These are phyloP conservation scores for Oenanthe oenanthe DNA, from an alignment of 2,113 vertebrate genomes.

Conservation along the genomic window DNA sequence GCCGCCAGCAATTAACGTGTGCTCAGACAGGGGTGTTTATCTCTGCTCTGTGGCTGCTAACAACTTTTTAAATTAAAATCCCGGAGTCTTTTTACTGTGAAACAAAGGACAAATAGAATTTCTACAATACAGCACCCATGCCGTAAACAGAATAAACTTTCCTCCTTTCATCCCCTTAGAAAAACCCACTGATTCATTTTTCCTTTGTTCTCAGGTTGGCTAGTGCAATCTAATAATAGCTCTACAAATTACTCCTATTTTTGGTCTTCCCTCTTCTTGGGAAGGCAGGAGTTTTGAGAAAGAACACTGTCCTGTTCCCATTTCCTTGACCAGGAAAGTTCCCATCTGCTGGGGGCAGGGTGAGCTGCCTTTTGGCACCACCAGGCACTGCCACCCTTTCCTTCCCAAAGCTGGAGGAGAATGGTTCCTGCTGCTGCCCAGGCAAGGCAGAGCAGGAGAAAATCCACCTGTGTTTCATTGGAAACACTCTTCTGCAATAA, in stretches of 20 bases:
- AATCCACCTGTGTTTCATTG: not conserved
- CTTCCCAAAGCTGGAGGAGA: not conserved
- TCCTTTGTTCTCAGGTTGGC: not conserved
- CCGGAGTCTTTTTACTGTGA: not conserved
- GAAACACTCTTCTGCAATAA: not conserved
- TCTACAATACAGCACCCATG: not conserved
- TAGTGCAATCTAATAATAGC: not conserved
- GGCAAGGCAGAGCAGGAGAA: not conserved
- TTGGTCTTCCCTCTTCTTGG: not conserved
- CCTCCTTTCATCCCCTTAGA: not conserved
- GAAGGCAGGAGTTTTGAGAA: not conserved
- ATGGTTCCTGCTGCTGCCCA: not conserved
- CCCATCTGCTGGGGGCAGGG: not conserved
- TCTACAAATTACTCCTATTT: not conserved
- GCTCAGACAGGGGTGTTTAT: not conserved
- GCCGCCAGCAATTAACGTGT: not conserved
- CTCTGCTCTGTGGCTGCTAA: not conserved
- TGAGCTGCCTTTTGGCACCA: not conserved
- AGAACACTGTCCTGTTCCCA: not conserved
- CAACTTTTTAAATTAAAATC: slow-evolving; percentile 6
- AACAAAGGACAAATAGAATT: not conserved
- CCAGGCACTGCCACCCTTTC: not conserved
- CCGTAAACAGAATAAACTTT: not conserved
- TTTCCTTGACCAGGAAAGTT: not conserved
- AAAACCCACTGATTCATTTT: not conserved